Evolutionary conservation across 2,797 vertebrate species (phyloP), one percentile per base, ranked within the genome.

Genomic region (Anas bernieri): DNA sequence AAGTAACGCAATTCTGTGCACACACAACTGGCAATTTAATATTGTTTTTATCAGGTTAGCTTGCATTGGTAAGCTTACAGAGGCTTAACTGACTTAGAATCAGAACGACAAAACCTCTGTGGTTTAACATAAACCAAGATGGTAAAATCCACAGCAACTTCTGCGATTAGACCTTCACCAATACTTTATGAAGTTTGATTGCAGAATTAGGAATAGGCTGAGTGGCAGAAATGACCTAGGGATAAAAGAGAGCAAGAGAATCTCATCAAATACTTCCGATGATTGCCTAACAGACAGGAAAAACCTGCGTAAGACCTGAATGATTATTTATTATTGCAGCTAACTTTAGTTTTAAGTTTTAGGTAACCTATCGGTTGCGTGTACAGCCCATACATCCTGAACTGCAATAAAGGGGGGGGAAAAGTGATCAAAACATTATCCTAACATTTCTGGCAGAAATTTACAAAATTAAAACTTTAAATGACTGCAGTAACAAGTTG

Each of bases 331-430:
- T 52, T 52, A 52, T 52, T 52, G 50, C 50, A 52, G 25, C 25
- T 52, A 52, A 28, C 25, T 50, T 25, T 45, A 45, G 18, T 45
- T 45, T 45, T 45, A 76, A 30, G 20, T 0, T 41, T 78, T 56
- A 79, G 83, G 76, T 86, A 88, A 67, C 12, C 46, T 73, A 81
- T 68, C 50, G 56, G 8, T 46, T 59, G 63, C 48, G 63, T 45
- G 54, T 17, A 74, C 35, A 79, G 70, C 61, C 17, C 75, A 11
- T 13, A 18, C 13, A 70, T 26, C 52, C 78, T 50, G 22, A 68
- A 46, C 0, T 0, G 9, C 7, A 66, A 81, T 30, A 21, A 45
- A 54, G 16, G 11, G 6, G 11, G 4, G 12, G 17, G 10, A 8
- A 25, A 39, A 15, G 25, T 25, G 18, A 91, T 30, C 9, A 50